phyloP scores from a whole-genome alignment of 1,140 invertebrate species.

The Planococcus citri region DNA sequence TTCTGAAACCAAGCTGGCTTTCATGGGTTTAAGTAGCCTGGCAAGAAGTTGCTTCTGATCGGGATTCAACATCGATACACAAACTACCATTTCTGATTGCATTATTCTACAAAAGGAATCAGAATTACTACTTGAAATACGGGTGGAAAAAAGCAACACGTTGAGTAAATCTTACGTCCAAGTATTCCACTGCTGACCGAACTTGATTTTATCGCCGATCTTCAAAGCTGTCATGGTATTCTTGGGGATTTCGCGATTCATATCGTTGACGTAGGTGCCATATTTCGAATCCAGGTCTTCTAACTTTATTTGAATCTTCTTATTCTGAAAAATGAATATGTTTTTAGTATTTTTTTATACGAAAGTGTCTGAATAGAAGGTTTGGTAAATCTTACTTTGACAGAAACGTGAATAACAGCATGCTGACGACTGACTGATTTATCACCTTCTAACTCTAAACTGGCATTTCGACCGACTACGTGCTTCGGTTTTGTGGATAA shows the following conservation, averaged over 20 bases:
- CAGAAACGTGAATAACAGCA: background rate
- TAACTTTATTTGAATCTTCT: background rate
- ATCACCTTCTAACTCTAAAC: constrained; percentile 21
- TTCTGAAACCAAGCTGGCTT: background rate
- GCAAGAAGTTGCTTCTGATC: background rate
- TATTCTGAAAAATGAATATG: background rate
- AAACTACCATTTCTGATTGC: constrained; percentile 16
- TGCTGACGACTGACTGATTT: constrained; percentile 19
- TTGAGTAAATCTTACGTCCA: constrained; percentile 22
- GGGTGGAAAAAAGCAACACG: too few species aligned
- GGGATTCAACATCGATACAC: constrained; percentile 21
- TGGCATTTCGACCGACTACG: constrained; percentile 8
- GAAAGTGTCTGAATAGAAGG: background rate
- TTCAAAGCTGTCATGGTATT: background rate
- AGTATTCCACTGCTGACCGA: constrained; percentile 13
- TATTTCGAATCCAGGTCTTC: constrained; percentile 10
- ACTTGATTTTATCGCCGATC: constrained; percentile 10
- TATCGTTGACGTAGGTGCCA: constrained; percentile 19
- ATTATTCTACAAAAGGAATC: constrained; percentile 4
- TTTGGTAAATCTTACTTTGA: constrained; percentile 4
- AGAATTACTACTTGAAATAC: too few species aligned
- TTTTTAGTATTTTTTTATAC: background rate
- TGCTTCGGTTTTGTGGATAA: background rate
- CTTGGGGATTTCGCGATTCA: background rate
- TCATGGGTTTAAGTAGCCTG: background rate